Base-by-base conservation (phyloP, 2,797 vertebrate genomes). In the Crocidura indochinensis region DNA sequence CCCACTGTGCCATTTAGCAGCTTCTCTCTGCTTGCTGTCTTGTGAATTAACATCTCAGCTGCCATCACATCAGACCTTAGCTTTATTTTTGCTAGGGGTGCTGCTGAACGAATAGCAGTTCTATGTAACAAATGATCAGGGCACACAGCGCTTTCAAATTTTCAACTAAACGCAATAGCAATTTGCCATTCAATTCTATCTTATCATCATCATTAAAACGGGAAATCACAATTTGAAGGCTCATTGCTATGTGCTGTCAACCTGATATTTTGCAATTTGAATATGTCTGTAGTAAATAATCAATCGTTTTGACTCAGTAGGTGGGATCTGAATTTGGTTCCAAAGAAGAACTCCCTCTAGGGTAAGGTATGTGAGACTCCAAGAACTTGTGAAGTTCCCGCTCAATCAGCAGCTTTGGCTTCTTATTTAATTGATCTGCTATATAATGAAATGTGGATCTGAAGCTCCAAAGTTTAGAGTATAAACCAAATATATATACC, bases 381-480 rank as follows among this genome's bases (percentile, higher is more conserved):
- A 95, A 92, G 72, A 94, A 92, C 78, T 91, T 95, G 93, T 1
- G n/a, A 53, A 68, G 93, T 94, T 87, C 27, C 53, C 81, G 44
- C 88, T 91, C 90, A 93, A 82, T 95, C 84, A 83, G 90, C 38
- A 75, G 86, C 87, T 10, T 89, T 6, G 90, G 83, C 90, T 94
- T 97, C 92, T 96, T 90, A 96, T 97, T 98, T 97, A 96, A 97
- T 96, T 94, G 22, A 93, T 92, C 74, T 96, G 72, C 19, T 26
- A 46, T 84, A 92, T 96, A 97, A 97, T 96, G 95, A 95, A 96
- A 97, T 94, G 82, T 96, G 72, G 83, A 97, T 96, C 94, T 96
- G 97, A 97, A 97, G 81, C 83, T 44, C 38, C 91, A 74, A 60
- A 79, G 91, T 80, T 92, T 97, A 95, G 87, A 95, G 96, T 94